Conservation (phyloP, 2,888 invertebrate species). For the Xestoiulus laeticollis region DNA sequence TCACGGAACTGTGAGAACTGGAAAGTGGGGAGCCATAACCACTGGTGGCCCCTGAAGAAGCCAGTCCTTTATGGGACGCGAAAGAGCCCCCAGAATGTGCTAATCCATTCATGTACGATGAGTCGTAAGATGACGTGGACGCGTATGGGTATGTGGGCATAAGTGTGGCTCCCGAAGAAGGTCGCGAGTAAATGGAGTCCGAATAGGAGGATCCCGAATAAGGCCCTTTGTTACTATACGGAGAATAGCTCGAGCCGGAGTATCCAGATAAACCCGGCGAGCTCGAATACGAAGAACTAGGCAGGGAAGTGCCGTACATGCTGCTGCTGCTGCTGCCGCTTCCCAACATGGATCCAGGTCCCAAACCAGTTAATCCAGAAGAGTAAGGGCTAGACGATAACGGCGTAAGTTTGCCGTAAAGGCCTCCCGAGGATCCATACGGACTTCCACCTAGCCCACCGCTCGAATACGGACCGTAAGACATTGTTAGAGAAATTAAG, state of each 20-base stretch:
- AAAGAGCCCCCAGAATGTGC: conserved; percentile 50
- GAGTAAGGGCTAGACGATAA: conserved; percentile 48
- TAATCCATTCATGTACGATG: conserved; percentile 53
- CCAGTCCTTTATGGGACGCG: conserved; percentile 50
- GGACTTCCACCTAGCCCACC: conserved; percentile 22
- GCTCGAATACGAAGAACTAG: background rate
- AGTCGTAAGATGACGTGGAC: conserved; percentile 38
- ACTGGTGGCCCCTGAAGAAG: background rate
- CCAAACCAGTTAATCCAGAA: background rate
- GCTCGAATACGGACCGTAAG: conserved; percentile 51
- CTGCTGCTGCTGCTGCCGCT: conserved; percentile 30
- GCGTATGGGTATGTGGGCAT: conserved; percentile 39
- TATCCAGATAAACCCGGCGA: background rate
- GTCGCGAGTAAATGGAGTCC: conserved; percentile 44
- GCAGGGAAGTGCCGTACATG: conserved; percentile 18
- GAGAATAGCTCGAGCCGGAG: conserved; percentile 37
- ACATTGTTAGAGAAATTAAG: conserved; percentile 12
- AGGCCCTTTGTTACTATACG: background rate
- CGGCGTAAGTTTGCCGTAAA: conserved; percentile 25
- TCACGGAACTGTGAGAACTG: conserved; percentile 49
- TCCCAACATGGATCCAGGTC: background rate
- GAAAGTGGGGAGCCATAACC: conserved; percentile 49
- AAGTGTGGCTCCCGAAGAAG: background rate
- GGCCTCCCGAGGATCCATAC: conserved; percentile 30
- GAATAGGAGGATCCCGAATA: conserved; percentile 22